These are phyloP conservation scores for Dasysyrphus tricinctus DNA, from an alignment of 2,888 invertebrate genomes.

Conservation along the genomic window DNA sequence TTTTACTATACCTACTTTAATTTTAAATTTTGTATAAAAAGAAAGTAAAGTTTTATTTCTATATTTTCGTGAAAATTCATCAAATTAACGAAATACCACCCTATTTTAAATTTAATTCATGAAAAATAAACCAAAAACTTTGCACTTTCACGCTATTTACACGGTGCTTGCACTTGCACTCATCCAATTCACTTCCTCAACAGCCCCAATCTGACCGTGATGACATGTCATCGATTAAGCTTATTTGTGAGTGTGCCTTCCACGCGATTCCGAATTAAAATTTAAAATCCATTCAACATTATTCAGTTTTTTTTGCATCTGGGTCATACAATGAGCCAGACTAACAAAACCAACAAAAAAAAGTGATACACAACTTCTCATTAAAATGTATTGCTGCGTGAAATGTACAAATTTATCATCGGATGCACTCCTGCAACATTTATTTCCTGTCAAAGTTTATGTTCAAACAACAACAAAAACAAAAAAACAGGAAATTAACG, in stretches of 20 bases:
- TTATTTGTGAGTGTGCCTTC: constrained; percentile 39
- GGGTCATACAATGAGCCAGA: constrained; percentile 50
- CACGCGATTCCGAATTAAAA: constrained; percentile 62
- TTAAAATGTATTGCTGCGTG: constrained; percentile 63
- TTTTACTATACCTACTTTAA: no score
- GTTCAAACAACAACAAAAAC: constrained; percentile 33
- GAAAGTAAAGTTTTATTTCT: background rate
- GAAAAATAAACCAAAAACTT: constrained; percentile 16
- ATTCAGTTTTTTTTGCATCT: constrained; percentile 26
- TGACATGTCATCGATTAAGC: constrained; percentile 70
- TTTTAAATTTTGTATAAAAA: no score
- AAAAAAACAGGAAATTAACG: constrained; percentile 18
- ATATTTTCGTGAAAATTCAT: constrained; percentile 1
- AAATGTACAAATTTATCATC: constrained; percentile 71
- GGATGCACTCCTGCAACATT: constrained; percentile 43
- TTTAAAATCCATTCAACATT: constrained; percentile 53
- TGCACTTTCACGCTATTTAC: constrained; percentile 58
- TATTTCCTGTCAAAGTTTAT: constrained; percentile 60
- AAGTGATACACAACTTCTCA: constrained; percentile 35
- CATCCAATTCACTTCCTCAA: background rate
- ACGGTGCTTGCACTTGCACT: constrained; percentile 42
- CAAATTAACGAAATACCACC: constrained; percentile 25
- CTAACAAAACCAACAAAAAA: constrained; percentile 14
- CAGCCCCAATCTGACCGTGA: constrained; percentile 52
- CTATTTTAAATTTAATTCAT: constrained; percentile 35